These are phyloP conservation scores for Syngnathus typhle DNA, from an alignment of 2,113 vertebrate species.

Conservation along the genomic window DNA sequence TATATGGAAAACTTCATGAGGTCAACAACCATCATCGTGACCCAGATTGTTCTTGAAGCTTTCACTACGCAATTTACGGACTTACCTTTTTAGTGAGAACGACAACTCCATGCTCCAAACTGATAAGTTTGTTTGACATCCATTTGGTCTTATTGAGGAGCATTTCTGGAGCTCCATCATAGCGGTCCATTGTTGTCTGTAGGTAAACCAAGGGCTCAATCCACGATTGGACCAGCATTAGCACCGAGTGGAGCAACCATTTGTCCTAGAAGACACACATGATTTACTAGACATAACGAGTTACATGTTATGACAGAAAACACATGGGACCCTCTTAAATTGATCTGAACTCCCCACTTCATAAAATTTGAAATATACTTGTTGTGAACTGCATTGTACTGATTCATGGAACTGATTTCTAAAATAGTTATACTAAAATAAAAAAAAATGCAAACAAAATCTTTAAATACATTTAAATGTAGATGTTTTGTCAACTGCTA, in stretches of 20 bases:
- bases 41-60: not conserved
- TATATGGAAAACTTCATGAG: not conserved
- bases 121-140: slow-evolving; percentile 70
- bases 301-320: not conserved
- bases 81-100: slow-evolving; percentile 70
- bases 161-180: slow-evolving; percentile 56
- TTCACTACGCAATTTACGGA: not conserved
- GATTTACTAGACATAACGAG: not conserved
- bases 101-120: slow-evolving; percentile 69
- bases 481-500: too few species aligned
- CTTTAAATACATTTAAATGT: too few species aligned
- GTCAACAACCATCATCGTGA: not conserved
- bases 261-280: slow-evolving; percentile 53
- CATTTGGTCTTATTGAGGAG: slow-evolving; percentile 73
- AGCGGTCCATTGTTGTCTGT: slow-evolving; percentile 59
- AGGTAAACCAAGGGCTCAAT: slow-evolving; percentile 67
- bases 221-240: slow-evolving; percentile 71
- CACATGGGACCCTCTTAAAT: not conserved
- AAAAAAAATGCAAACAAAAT: too few species aligned
- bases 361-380: too few species aligned
- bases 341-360: too few species aligned
- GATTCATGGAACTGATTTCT: not conserved
- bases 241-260: slow-evolving; percentile 68
- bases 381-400: too few species aligned
- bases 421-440: too few species aligned